phyloP scores from a whole-genome alignment of 2,797 vertebrate species.

The Rhynchotus rufescens region DNA sequence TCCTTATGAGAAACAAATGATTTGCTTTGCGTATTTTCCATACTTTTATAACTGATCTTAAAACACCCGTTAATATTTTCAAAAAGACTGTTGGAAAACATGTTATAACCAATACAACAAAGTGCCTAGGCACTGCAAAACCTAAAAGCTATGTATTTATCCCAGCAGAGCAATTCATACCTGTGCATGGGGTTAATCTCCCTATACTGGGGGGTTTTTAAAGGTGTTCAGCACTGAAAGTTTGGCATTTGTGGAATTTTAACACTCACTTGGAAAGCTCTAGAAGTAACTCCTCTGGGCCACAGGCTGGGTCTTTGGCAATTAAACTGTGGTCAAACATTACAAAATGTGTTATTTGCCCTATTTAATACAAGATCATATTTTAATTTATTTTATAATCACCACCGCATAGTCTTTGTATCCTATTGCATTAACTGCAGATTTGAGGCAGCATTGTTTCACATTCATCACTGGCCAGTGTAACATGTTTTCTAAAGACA shows the following conservation, averaged over 20 bases:
- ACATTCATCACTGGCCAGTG: neutral
- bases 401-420: neutral
- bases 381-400: neutral
- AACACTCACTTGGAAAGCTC: neutral
- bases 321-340: neutral
- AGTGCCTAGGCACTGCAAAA: neutral
- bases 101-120: neutral
- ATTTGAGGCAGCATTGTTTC: neutral
- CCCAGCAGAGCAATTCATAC: neutral
- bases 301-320: neutral
- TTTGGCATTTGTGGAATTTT: neutral
- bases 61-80: neutral
- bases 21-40: neutral
- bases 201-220: neutral
- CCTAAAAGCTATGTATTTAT: neutral
- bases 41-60: neutral
- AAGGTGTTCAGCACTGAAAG: accelerated
- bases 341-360: neutral
- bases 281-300: neutral
- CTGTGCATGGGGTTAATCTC: neutral
- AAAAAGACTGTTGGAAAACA: neutral
- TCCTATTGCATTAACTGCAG: neutral
- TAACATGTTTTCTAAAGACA: neutral
- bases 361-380: neutral
- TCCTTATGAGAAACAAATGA: neutral